Evolutionary conservation across 1,140 invertebrate species (phyloP).

Genomic region (Atta cephalotes): DNA sequence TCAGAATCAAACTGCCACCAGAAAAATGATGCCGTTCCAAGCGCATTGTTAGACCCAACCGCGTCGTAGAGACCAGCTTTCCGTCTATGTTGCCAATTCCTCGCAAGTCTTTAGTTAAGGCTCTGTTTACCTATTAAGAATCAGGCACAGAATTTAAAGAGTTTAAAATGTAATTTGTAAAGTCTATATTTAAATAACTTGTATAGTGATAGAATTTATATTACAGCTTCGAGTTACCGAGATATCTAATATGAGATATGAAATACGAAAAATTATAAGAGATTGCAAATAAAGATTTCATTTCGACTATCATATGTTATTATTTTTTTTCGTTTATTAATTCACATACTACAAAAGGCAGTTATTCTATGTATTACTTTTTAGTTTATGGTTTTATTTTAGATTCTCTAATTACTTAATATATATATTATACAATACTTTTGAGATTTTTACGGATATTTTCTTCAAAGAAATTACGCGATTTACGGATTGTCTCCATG

Average conservation of each 20-base stretch:
- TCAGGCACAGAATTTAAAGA: not conserved
- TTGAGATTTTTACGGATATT: no score
- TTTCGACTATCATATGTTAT: not conserved
- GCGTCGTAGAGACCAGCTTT: constrained; percentile 73
- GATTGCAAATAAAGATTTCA: not conserved
- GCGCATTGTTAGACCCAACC: constrained; percentile 74
- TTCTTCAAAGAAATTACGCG: no score
- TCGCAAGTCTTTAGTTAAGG: constrained; percentile 72
- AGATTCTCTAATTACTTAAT: no score
- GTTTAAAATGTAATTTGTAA: constrained; percentile 10
- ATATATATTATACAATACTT: no score
- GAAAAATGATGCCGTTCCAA: constrained; percentile 81
- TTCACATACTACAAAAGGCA: no score
- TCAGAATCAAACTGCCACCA: constrained; percentile 78
- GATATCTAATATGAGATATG: not conserved
- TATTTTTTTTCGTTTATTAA: no score
- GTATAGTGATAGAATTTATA: not conserved
- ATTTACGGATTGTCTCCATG: no score
- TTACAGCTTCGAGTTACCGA: not conserved
- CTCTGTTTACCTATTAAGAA: constrained; percentile 76
- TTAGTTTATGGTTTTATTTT: no score
- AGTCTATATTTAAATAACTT: constrained; percentile 29
- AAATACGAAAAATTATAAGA: not conserved
- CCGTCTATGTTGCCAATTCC: constrained; percentile 68
- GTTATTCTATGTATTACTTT: no score